Evolutionary conservation across 1,140 invertebrate species (phyloP), one percentile per base, ranked within the genome.

Genomic region (Agrilus planipennis): DNA sequence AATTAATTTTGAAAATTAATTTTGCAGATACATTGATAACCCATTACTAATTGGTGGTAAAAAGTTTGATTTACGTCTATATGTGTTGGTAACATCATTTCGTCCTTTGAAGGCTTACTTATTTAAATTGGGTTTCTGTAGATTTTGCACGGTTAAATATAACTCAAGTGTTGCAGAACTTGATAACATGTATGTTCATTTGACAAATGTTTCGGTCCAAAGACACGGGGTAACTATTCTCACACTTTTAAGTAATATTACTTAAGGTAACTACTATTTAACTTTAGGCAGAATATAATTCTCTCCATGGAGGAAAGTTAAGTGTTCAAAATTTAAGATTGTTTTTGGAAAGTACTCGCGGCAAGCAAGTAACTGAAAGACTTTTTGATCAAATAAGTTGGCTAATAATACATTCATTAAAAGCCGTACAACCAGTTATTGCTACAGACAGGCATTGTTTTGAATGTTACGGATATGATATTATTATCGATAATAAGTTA

Each of bases 231-330:
- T 84, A 64, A 66, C 71, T 55, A 50, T 6, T 25, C n/a, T 25
- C 5, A 11, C 5, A 7, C 15, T 15, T 31, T 9, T 31, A 6
- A 31, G 7, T 31, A 22, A 45, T 45, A 6, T 25, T 25, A 43
- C 42, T 18, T 19, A 22, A 30, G 7, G 5, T n/a, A 16, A 16
- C 4, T 19, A 42, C 40, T 31, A 6, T 16, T 6, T 32, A 30
- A 25, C 12, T 25, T 45, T 39, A 89, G 85, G 85, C 87, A 11
- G 91, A 95, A 55, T 97, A 97, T 54, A 96, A 96, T 61, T 84
- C 77, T 47, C 71, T 93, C 37, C 91, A 96, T 53, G 91, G 92
- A 3, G 91, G 91, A 0, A 97, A 97, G 69, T 79, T 93, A 72
- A 90, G 84, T 34, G 79, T 95, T 3, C 81, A 93, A 55, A 93